Base-by-base conservation (phyloP, 2,113 vertebrate genomes). In the Bufo bufo region DNA sequence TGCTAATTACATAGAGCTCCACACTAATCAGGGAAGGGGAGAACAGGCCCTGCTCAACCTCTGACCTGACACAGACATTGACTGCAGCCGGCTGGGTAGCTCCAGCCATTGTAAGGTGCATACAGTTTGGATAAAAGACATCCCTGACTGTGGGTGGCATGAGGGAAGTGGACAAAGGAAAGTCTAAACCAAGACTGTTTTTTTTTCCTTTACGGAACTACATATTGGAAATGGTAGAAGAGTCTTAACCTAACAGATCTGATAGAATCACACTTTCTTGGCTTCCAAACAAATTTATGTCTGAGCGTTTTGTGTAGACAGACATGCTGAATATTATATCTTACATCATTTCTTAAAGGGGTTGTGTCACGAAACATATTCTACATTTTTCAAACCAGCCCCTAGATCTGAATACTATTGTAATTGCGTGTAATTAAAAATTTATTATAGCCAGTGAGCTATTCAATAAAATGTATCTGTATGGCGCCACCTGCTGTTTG, bases 41-140 rank as follows among this genome's bases (percentile, higher is more conserved):
- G 77, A 61, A 33, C 61, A 74, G 87, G 52, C 71, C 81, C 43
- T 19, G 49, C 80, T 65, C 80, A 82, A 75, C 69, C 87, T 84
- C 43, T 83, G 80, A 88, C 87, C 87, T 88, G 80, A 72, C 78
- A 43, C 74, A 75, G 86, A 88, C 87, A 84, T 77, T 88, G 80
- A 88, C 69, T 83, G 87, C 80, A 61, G 54, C 43, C 13, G 69
- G 65, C n/a, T n/a, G 58, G 59, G 72, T 20, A 17, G 12, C 74
- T 82, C 78, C 20, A 23, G 52, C 86, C 54, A 75, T 82, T 88
- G 87, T 61, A 63, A 77, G 80, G 80, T 65, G 81, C 45, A 52
- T 77, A 52, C 63, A 80, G 77, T 65, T 56, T 56, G 77, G 63
- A 87, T 17, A 77, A 88, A 56, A 88, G 79, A 71, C 65, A 82